phyloP scores from a whole-genome alignment of 2,888 invertebrate genomes.

The Hirtodrosophila trivittata region DNA sequence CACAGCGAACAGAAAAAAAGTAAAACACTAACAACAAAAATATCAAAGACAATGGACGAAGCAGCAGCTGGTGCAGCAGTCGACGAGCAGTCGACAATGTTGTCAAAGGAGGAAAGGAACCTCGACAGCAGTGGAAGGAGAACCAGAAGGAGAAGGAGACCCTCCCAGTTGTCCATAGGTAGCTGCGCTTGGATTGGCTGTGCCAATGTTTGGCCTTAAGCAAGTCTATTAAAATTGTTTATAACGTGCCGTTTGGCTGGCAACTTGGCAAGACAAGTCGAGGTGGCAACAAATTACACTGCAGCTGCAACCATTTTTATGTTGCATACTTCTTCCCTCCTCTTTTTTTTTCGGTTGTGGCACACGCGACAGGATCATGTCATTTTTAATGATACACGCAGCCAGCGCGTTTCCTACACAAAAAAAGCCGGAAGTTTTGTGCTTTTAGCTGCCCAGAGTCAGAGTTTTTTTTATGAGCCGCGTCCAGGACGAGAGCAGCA shows the following conservation, averaged over 20 bases:
- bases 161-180: neutral
- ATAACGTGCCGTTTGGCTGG: constrained; percentile 51
- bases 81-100: constrained; percentile 58
- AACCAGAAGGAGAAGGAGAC: neutral
- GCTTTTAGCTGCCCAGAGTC: constrained; percentile 74
- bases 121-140: constrained; percentile 1
- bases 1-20: constrained; percentile 34
- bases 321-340: constrained; percentile 48
- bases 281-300: constrained; percentile 38
- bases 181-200: constrained; percentile 26
- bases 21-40: constrained; percentile 16
- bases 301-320: constrained; percentile 62
- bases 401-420: constrained; percentile 54
- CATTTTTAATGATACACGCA: constrained; percentile 72
- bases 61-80: constrained; percentile 33
- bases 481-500: constrained; percentile 28
- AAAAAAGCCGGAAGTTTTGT: constrained; percentile 73
- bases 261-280: constrained; percentile 31
- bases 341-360: constrained; percentile 33
- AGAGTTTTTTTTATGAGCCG: constrained; percentile 64
- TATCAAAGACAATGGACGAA: constrained; percentile 51
- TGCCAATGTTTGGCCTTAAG: constrained; percentile 70
- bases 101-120: constrained; percentile 48
- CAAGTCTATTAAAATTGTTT: constrained; percentile 80
- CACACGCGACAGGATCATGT: constrained; percentile 52